Conservation (phyloP, 2,113 vertebrate genomes). For the Callocephalon fimbriatum region DNA sequence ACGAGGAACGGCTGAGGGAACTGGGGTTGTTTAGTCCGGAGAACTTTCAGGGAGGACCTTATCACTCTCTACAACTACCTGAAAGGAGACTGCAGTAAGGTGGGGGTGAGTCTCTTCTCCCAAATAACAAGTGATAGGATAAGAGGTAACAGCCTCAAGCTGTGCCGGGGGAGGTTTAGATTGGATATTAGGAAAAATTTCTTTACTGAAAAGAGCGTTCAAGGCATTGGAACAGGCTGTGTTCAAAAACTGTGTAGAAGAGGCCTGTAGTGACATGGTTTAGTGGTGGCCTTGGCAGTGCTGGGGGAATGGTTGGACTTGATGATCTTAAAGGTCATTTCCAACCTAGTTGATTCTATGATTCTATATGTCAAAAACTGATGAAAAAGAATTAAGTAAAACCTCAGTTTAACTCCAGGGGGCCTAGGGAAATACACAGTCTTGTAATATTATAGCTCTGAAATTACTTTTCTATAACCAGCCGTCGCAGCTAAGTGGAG, state of each 20-base stretch:
- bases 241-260: not conserved
- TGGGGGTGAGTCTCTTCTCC: not conserved
- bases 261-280: not conserved
- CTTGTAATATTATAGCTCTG: not conserved
- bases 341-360: not conserved
- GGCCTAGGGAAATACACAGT: not conserved
- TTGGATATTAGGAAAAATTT: not conserved
- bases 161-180: not conserved
- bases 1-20: not conserved
- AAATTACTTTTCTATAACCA: slow-evolving; percentile 5
- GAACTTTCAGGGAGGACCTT: not conserved
- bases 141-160: not conserved
- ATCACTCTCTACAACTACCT: not conserved
- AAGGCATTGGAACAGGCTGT: not conserved
- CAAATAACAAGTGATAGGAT: not conserved
- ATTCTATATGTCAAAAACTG: not conserved
- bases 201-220: not conserved
- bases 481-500: not conserved
- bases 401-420: not conserved
- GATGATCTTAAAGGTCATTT: not conserved
- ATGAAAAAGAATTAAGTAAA: not conserved
- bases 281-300: not conserved
- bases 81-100: not conserved
- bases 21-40: not conserved
- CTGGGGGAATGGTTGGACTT: not conserved